A percentile compares a stretch with the other conserved stretches of the same genome.
Conservation (phyloP, 2,113 vertebrate species). For the Dolichallabes microphthalmus region DNA sequence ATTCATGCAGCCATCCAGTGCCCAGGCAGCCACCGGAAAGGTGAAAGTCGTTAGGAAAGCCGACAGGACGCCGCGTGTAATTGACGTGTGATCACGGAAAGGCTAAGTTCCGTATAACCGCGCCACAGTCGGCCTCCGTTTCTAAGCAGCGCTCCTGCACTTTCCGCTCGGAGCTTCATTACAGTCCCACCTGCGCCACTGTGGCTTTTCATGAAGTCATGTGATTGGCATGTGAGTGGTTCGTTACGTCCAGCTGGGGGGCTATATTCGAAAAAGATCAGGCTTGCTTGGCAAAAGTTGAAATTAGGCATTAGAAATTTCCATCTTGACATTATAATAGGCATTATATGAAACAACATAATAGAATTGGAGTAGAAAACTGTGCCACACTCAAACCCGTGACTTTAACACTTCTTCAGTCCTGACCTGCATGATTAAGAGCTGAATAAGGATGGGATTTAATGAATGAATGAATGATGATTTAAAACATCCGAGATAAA, state of each 20-base stretch:
- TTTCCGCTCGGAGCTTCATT: conserved; percentile 35
- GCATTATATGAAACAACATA: neutral
- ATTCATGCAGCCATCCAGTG: conserved; percentile 49
- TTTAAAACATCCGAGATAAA: no score
- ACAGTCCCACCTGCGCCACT: conserved; percentile 37
- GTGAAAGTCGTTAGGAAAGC: conserved; percentile 67
- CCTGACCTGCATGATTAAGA: neutral
- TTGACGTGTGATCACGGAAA: conserved; percentile 56
- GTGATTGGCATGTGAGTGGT: conserved; percentile 18
- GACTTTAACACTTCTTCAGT: neutral
- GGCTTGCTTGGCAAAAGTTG: neutral
- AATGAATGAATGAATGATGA: no score
- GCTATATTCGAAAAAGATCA: neutral
- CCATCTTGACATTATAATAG: neutral
- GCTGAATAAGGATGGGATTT: neutral
- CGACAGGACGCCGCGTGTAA: conserved; percentile 64
- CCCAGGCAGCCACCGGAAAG: conserved; percentile 55
- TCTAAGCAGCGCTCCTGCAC: conserved; percentile 27
- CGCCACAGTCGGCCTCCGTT: conserved; percentile 12
- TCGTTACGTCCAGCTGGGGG: neutral
- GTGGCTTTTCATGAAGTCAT: conserved; percentile 30
- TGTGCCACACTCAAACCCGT: neutral
- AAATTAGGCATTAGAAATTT: neutral
- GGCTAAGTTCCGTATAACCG: conserved; percentile 28
- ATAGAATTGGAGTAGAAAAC: no score